These are phyloP conservation scores for Pelodiscus sinensis DNA, from an alignment of 2,113 vertebrate genomes.

Conservation along the genomic window DNA sequence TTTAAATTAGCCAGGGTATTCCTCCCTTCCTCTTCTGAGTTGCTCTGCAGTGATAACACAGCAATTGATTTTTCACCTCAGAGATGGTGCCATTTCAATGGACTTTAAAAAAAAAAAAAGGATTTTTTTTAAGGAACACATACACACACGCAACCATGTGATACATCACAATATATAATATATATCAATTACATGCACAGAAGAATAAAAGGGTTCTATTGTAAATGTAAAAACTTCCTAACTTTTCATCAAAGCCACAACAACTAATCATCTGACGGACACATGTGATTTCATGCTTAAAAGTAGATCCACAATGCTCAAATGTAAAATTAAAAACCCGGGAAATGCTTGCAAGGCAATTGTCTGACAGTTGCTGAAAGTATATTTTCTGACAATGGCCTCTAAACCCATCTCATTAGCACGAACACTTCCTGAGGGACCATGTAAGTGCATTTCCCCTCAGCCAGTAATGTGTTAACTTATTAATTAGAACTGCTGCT, in stretches of 20 bases:
- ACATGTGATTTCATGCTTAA: background rate
- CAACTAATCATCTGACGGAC: conserved; percentile 40
- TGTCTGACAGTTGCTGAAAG: conserved; percentile 42
- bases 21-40: background rate
- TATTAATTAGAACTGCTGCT: conserved; percentile 75
- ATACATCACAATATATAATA: background rate
- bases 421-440: conserved; percentile 67
- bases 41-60: background rate
- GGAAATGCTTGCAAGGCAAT: conserved; percentile 29
- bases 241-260: conserved; percentile 20
- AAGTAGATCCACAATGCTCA: conserved; percentile 21
- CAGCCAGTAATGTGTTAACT: conserved; percentile 73
- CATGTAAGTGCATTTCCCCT: conserved; percentile 71
- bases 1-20: conserved; percentile 26
- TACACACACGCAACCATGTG: rapidly evolving
- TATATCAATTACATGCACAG: background rate
- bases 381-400: conserved; percentile 56
- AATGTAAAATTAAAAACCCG: conserved; percentile 29
- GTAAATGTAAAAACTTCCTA: background rate
- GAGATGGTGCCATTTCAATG: background rate
- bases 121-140: background rate
- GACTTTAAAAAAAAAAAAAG: no score
- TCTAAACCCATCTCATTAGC: conserved; percentile 69
- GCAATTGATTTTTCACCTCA: background rate
- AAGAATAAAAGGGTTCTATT: background rate